Base-by-base conservation (phyloP, 2,888 invertebrate genomes). In the Gibbula magus region DNA sequence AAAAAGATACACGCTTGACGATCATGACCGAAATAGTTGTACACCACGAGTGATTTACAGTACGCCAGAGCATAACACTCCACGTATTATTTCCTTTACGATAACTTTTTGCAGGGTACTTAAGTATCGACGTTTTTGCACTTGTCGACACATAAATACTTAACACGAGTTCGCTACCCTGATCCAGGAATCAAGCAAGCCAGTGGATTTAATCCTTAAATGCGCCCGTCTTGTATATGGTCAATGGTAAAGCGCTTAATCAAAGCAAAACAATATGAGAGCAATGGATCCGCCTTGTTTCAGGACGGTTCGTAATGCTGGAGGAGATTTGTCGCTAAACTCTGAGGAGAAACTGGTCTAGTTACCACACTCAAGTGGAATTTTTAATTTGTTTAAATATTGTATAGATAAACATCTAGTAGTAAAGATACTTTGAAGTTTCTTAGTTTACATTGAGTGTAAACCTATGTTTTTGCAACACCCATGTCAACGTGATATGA, bases 101-200 rank as follows among this genome's bases (percentile, higher is more conserved):
- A 61, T 61, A 61, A 61, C n/a, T 29, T 61, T 25, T 16, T 22
- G 18, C 29, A 61, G 29, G 25, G 61, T 29, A 61, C 61, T 61
- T 61, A 29, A 29, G 61, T 61, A 61, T 61, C 29, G 61, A 25
- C 25, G 61, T 61, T 29, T 61, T 61, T 61, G 61, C 61, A 61
- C 61, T 61, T 29, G 29, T 18, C 61, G 61, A 61, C 61, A 61
- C 61, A 61, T 16, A 61, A 61, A 61, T 61, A 61, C 61, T 61
- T 61, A 61, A 61, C 29, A 29, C 29, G 25, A n/a, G 29, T 29
- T 29, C 61, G 25, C 25, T 61, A 10, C 61, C 61, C 16, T 61
- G 61, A 61, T 61, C 61, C n/a, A 1, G 29, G 61, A 25, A 45
- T 61, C 29, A 13, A 61, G 7, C 29, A 16, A 20, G 29, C 13